A percentile compares a stretch with the other conserved stretches of the same genome.
These are phyloP conservation scores for Leptopilina boulardi DNA, from an alignment of 1,140 invertebrate genomes.

Conservation along the genomic window DNA sequence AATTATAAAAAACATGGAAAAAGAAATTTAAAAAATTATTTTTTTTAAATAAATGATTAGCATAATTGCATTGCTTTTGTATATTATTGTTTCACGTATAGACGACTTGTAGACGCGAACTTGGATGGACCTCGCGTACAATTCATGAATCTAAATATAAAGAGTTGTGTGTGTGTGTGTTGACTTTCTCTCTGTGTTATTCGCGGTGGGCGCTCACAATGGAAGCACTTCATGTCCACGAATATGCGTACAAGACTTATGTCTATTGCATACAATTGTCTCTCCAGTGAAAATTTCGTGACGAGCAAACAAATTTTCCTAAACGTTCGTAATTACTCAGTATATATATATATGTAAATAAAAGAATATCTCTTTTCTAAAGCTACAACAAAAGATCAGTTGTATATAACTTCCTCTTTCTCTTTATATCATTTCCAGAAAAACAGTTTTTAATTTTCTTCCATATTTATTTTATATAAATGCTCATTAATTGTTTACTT, in stretches of 20 bases:
- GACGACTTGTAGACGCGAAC: conserved; percentile 33
- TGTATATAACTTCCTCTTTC: background rate
- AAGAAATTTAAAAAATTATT: no score
- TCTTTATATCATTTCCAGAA: no score
- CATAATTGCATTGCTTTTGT: conserved; percentile 38
- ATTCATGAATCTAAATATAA: conserved; percentile 28
- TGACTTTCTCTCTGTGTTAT: background rate
- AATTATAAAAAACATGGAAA: no score
- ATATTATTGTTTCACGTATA: conserved; percentile 42
- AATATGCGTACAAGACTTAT: conserved; percentile 36
- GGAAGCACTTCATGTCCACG: conserved; percentile 38
- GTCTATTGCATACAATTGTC: conserved; percentile 41
- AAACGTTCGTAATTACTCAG: conserved; percentile 23
- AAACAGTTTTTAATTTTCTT: no score
- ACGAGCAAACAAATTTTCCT: conserved; percentile 31
- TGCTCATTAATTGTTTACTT: no score
- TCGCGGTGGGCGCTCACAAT: conserved; percentile 44
- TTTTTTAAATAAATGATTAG: conserved; percentile 34
- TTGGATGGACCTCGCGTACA: conserved; percentile 12
- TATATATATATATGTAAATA: no score
- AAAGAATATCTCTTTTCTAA: background rate
- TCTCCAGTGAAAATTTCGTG: conserved; percentile 28
- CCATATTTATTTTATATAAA: no score
- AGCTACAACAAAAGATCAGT: background rate
- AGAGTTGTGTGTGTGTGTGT: conserved; percentile 10